A percentile compares a stretch with the other conserved stretches of the same genome.
phyloP scores from a whole-genome alignment of 2,888 invertebrate genomes.

The Mesochorus sp. region DNA sequence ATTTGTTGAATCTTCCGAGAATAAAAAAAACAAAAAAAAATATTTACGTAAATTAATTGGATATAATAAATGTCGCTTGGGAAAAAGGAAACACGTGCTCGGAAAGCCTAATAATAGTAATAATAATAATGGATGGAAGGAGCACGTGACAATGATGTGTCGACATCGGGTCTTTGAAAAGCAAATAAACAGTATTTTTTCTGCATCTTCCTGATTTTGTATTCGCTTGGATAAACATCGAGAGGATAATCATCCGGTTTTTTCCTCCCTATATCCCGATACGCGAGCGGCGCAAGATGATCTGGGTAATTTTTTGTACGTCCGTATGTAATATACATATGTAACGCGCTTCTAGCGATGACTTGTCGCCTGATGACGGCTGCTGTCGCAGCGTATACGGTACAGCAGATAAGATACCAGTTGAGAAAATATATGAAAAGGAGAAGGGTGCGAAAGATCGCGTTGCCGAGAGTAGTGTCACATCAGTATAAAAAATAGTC shows the following conservation, averaged over 20 bases:
- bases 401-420: too few relatives aligned
- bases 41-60: neutral
- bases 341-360: constrained; percentile 33
- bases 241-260: constrained; percentile 35
- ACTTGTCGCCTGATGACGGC: constrained; percentile 51
- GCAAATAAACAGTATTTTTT: constrained; percentile 35
- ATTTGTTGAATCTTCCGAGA: too few relatives aligned
- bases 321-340: constrained; percentile 11
- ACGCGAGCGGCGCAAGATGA: neutral
- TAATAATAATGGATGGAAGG: constrained; percentile 1
- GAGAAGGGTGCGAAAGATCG: constrained; percentile 17
- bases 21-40: neutral
- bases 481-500: constrained; percentile 14
- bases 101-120: constrained; percentile 5
- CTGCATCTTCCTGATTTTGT: constrained; percentile 42
- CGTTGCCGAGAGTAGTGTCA: neutral
- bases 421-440: constrained; percentile 53
- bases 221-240: constrained; percentile 48
- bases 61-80: neutral
- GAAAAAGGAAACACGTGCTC: constrained; percentile 12
- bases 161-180: constrained; percentile 27
- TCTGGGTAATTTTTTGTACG: constrained; percentile 30
- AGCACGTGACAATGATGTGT: constrained; percentile 54
- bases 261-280: neutral
- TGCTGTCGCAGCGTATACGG: constrained; percentile 40